phyloP scores from a whole-genome alignment of 2,113 vertebrate genomes.

The Dendropsophus ebraccatus region DNA sequence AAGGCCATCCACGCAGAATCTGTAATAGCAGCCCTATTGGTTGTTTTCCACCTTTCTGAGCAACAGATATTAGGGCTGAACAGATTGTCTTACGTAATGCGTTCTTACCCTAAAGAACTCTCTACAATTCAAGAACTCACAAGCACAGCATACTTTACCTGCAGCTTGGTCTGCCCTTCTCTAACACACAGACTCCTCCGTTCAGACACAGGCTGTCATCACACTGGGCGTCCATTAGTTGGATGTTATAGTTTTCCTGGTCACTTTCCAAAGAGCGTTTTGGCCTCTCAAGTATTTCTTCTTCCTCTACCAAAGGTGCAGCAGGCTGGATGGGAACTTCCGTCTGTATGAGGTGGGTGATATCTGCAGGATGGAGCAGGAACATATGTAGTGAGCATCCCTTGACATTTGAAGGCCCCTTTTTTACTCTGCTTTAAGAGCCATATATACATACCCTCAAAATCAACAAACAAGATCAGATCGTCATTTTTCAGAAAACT shows the following conservation, averaged over 20 bases:
- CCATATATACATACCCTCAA: conserved; percentile 78
- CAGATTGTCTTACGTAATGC: no score
- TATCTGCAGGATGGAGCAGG: conserved; percentile 69
- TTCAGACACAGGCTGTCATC: conserved; percentile 83
- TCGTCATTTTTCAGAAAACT: conserved; percentile 86
- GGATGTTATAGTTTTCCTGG: conserved; percentile 62
- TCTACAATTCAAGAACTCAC: background rate
- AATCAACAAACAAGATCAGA: conserved; percentile 84
- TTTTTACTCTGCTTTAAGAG: no score
- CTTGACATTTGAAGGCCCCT: no score
- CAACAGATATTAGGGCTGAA: background rate
- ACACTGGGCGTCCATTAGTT: conserved; percentile 70
- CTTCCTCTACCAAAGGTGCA: background rate
- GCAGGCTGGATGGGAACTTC: conserved; percentile 72
- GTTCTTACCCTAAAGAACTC: no score
- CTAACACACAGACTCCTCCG: conserved; percentile 78
- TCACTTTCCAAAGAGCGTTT: conserved; percentile 64
- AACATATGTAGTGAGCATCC: background rate
- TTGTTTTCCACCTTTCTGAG: background rate
- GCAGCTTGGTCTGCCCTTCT: conserved; percentile 78
- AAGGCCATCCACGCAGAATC: background rate
- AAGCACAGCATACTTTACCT: conserved; percentile 70
- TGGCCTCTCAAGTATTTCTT: conserved; percentile 62
- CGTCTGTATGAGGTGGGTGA: conserved; percentile 79
- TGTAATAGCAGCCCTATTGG: background rate